Percentiles rank a stretch among this genome's conserved stretches.
Evolutionary conservation across 2,797 vertebrate genomes (phyloP).

Genomic region (Halcyon smyrnensis): DNA sequence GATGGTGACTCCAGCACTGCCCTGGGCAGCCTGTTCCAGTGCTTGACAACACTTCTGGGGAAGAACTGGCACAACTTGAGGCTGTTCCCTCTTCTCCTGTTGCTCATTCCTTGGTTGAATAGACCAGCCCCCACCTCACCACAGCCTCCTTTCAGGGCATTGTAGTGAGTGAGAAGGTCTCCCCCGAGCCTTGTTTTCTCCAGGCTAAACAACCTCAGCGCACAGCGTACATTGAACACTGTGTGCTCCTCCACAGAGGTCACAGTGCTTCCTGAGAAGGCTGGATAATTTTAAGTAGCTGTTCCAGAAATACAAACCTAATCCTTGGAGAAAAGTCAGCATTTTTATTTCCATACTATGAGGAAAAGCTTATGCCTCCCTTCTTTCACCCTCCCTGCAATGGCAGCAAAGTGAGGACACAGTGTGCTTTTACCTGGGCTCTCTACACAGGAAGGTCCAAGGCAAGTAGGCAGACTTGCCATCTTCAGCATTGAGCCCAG

Average conservation of each 20-base stretch:
- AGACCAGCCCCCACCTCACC: background rate
- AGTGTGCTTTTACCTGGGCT: rapidly evolving
- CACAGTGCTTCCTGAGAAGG: rapidly evolving
- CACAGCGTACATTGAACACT: rapidly evolving
- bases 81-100: background rate
- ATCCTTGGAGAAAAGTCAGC: background rate
- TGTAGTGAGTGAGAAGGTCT: background rate
- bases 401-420: rapidly evolving
- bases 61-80: background rate
- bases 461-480: rapidly evolving
- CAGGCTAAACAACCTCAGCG: too few relatives aligned
- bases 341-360: background rate
- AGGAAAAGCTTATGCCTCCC: background rate
- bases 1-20: background rate
- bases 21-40: background rate
- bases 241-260: rapidly evolving
- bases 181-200: background rate
- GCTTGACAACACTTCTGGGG: background rate
- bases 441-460: rapidly evolving
- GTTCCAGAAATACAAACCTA: background rate
- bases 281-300: background rate
- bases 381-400: too few relatives aligned
- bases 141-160: background rate
- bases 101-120: background rate
- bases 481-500: rapidly evolving